phyloP scores from a whole-genome alignment of 2,888 invertebrate species.

The Stegana nigrithorax region DNA sequence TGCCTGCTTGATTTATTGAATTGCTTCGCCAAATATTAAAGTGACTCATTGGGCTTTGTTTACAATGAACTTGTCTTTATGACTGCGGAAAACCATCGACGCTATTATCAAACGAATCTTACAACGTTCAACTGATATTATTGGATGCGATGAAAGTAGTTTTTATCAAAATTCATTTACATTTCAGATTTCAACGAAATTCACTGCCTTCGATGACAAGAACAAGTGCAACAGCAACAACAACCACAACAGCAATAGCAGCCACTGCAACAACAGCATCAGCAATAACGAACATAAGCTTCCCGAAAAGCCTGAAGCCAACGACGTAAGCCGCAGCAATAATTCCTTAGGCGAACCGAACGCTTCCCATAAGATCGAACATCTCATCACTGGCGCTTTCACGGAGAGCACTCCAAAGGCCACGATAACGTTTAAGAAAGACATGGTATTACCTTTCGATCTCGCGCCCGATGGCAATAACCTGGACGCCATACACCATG shows the following conservation, averaged over 20 bases:
- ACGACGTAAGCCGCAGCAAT: too few relatives aligned
- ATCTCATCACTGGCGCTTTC: background rate
- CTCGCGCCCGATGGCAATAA: constrained; percentile 64
- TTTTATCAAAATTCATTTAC: background rate
- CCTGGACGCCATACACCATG: constrained; percentile 51
- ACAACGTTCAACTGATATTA: too few relatives aligned
- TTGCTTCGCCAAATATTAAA: too few relatives aligned
- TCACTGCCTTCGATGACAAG: constrained; percentile 41
- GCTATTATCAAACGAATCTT: too few relatives aligned
- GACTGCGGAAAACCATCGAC: too few relatives aligned
- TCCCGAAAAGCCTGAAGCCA: too few relatives aligned
- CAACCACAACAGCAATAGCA: constrained; percentile 13
- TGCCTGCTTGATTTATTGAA: too few relatives aligned
- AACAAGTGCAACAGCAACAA: constrained; percentile 4
- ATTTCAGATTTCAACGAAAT: constrained; percentile 37
- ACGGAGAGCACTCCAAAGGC: too few relatives aligned
- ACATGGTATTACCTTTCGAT: constrained; percentile 67
- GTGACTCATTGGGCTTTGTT: too few relatives aligned
- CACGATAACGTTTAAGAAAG: background rate
- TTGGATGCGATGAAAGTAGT: too few relatives aligned
- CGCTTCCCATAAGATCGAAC: background rate
- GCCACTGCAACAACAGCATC: too few relatives aligned
- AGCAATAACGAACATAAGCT: background rate
- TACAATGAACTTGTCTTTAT: too few relatives aligned
- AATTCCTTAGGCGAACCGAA: background rate